Evolutionary conservation across 1,140 invertebrate genomes (phyloP).

Genomic region (Scaptomyza pallida): DNA sequence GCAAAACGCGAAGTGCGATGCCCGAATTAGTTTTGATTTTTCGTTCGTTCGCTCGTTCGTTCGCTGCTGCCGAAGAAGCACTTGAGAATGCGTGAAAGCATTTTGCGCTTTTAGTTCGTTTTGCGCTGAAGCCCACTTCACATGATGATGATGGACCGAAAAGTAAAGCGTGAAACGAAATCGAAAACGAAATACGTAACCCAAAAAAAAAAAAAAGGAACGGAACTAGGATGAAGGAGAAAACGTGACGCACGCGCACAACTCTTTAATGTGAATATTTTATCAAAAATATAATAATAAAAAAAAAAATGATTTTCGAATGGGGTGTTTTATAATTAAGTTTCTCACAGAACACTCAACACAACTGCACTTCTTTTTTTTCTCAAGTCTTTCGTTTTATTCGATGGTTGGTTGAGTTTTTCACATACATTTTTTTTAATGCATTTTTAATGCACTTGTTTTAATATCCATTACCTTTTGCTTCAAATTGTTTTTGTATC

Average conservation of each 20-base stretch:
- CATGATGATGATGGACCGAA: not conserved
- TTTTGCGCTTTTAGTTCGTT: conserved; percentile 51
- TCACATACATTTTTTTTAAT: conserved; percentile 3
- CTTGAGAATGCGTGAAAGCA: conserved; percentile 32
- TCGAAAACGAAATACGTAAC: not conserved
- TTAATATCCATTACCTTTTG: not conserved
- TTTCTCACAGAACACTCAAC: conserved; percentile 26
- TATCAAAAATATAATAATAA: conserved; percentile 8
- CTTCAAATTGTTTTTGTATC: not conserved
- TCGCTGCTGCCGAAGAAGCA: not conserved
- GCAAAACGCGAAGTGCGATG: conserved; percentile 7
- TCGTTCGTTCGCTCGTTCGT: too few species aligned
- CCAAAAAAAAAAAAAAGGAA: not conserved
- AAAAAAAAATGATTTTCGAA: conserved; percentile 10
- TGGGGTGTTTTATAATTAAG: conserved; percentile 58
- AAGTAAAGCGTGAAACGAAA: too few species aligned
- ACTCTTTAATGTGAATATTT: conserved; percentile 55
- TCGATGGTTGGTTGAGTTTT: conserved; percentile 5
- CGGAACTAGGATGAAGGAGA: conserved; percentile 10
- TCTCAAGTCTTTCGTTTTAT: not conserved
- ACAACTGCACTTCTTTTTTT: not conserved
- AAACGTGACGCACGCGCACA: conserved; percentile 65
- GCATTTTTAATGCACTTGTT: not conserved
- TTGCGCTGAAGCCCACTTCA: conserved; percentile 56
- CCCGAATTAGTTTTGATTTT: not conserved